Conservation (phyloP, 2,888 invertebrate genomes). For the Torymus auratus region DNA sequence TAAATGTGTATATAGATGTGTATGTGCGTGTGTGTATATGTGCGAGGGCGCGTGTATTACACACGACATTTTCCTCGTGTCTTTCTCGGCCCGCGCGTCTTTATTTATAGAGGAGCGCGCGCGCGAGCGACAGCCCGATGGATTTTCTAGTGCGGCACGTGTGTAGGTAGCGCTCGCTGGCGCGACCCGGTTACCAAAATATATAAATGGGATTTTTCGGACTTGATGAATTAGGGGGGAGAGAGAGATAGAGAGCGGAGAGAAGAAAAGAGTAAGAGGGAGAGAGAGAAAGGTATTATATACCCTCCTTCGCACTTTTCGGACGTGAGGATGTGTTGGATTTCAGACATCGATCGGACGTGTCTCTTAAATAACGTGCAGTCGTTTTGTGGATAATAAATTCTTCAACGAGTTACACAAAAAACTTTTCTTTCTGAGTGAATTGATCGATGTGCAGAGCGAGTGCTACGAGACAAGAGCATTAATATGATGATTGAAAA, state of each 20-base stretch:
- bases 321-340: slow-evolving; percentile 3
- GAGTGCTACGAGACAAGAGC: too few species aligned
- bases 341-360: slow-evolving; percentile 28
- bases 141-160: background rate
- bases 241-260: too few species aligned
- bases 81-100: slow-evolving; percentile 29
- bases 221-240: slow-evolving; percentile 30
- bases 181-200: slow-evolving; percentile 55
- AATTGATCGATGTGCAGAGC: background rate
- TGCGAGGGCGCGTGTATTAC: background rate
- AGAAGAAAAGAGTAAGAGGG: too few species aligned
- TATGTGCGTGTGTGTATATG: background rate
- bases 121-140: slow-evolving; percentile 9
- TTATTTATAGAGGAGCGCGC: slow-evolving; percentile 48
- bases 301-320: slow-evolving; percentile 1
- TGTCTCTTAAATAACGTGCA: slow-evolving; percentile 8
- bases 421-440: background rate
- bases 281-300: background rate
- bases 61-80: slow-evolving; percentile 10
- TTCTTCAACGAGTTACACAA: background rate
- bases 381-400: slow-evolving; percentile 4
- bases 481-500: too few species aligned
- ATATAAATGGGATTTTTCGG: slow-evolving; percentile 52
- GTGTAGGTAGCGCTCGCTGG: slow-evolving; percentile 5
- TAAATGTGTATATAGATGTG: background rate